These are phyloP conservation scores for Chloroceryle aenea DNA, from an alignment of 2,113 vertebrate species.

Conservation along the genomic window DNA sequence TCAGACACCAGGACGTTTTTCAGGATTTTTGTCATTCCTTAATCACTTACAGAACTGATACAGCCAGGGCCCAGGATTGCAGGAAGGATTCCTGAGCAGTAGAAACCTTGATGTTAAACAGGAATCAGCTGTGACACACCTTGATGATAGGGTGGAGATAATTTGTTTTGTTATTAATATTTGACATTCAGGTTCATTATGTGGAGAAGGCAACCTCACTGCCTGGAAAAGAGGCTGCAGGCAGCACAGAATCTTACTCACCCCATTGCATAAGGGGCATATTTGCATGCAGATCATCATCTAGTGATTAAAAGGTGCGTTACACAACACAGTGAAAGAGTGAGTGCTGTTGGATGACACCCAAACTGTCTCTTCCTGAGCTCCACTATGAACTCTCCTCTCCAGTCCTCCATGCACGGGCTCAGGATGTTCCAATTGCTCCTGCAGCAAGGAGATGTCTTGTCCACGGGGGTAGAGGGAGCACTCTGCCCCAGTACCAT, in stretches of 20 bases:
- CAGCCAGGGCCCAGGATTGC: constrained; percentile 6
- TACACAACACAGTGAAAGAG: constrained; percentile 53
- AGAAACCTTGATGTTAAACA: constrained; percentile 61
- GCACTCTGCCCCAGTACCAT: not conserved
- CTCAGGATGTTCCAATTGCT: rapidly evolving
- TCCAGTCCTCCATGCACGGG: rapidly evolving
- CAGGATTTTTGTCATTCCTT: constrained; percentile 63
- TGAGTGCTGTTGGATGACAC: not conserved
- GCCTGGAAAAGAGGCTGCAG: constrained; percentile 50
- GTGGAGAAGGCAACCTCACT: constrained; percentile 11
- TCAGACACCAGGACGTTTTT: constrained; percentile 3
- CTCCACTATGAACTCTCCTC: not conserved
- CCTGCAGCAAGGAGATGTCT: not conserved
- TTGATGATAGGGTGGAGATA: constrained; percentile 71
- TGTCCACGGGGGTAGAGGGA: not conserved
- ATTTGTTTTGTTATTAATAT: constrained; percentile 67
- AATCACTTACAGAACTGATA: constrained; percentile 41
- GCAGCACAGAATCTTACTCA: constrained; percentile 65
- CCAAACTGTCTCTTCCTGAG: not conserved
- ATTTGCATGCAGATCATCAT: constrained; percentile 59
- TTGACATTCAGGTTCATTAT: constrained; percentile 54
- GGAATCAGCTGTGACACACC: constrained; percentile 55
- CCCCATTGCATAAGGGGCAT: constrained; percentile 58
- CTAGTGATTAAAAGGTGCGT: constrained; percentile 46
- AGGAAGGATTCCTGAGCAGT: constrained; percentile 33